These are phyloP conservation scores for Oceanodroma leucorhoa DNA, from an alignment of 2,797 vertebrate genomes.

Conservation along the genomic window DNA sequence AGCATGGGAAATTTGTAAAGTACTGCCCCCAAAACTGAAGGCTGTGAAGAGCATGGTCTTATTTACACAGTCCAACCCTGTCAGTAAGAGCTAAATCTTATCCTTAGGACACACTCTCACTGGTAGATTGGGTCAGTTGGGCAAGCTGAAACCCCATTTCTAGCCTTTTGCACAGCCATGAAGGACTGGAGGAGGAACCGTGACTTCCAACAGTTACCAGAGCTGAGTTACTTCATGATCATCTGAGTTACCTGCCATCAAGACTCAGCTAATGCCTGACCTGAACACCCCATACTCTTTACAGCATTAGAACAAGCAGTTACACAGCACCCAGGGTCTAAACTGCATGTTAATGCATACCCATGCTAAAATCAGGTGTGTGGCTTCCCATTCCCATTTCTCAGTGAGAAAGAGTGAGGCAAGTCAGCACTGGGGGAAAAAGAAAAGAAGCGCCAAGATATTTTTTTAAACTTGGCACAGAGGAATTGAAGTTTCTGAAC, in stretches of 20 bases:
- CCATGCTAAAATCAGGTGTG: neutral
- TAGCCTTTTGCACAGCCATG: neutral
- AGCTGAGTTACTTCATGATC: neutral
- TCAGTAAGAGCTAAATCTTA: neutral
- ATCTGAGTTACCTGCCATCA: neutral
- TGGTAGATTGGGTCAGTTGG: neutral
- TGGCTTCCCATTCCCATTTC: neutral
- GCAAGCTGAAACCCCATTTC: neutral
- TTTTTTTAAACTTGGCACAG: slow-evolving; percentile 13
- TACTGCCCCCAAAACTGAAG: neutral
- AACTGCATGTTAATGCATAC: neutral
- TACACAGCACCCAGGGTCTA: neutral
- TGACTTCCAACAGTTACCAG: neutral
- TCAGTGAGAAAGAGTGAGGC: neutral
- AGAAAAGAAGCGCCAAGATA: neutral
- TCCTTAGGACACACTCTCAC: neutral
- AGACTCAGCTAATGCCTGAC: neutral
- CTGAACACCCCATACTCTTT: neutral
- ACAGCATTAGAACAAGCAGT: neutral
- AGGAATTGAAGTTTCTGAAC: neutral
- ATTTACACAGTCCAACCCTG: neutral
- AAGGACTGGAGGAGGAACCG: neutral
- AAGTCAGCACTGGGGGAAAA: neutral
- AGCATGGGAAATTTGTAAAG: neutral
- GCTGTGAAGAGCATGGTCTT: neutral